Base-by-base conservation (phyloP, 2,888 invertebrate genomes). In the Pachliopta kotzebuea region DNA sequence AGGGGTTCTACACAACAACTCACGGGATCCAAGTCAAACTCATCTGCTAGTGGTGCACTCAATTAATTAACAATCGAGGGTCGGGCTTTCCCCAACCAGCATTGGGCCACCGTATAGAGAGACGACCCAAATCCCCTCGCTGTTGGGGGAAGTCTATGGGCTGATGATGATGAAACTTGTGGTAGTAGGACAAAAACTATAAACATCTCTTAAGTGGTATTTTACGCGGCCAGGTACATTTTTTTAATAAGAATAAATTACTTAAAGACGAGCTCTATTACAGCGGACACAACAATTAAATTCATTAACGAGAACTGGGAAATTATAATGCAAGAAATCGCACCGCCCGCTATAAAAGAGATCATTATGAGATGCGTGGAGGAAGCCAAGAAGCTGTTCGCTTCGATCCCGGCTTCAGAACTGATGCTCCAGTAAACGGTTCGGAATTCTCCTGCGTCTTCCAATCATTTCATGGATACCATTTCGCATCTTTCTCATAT, bases 291-390 rank as follows among this genome's bases (percentile, higher is more conserved):
- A 0, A 91, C 91, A 52, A 74, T 83, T 71, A 79, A 72, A 69
- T 92, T 92, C 74, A 71, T 85, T n/a, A 92, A 92, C 73, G 85
- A 89, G 57, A 92, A 87, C 76, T 92, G 90, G 91, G 77, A 76
- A 65, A 72, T 88, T 4, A 90, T 92, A 65, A 92, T 92, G 85
- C 77, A 78, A 55, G 92, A 92, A 72, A 86, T 92, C 49, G 91
- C 91, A 0, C 88, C 90, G 1, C 84, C 88, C 0, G 89, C 88
- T 50, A 75, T 92, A 69, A 81, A 86, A 59, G 79, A 85, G 67
- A 84, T 92, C 70, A 86, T 90, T 70, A 71, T 73, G 67, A 83
- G 77, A 49, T 91, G 92, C 70, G 72, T 92, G 21, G 81, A 80
- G 2, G 84, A 84, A 63, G 88, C 88, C 59, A 75, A 83, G 69